These are phyloP conservation scores for Ichneumoninae sp. DNA, from an alignment of 2,888 invertebrate species.

Conservation along the genomic window DNA sequence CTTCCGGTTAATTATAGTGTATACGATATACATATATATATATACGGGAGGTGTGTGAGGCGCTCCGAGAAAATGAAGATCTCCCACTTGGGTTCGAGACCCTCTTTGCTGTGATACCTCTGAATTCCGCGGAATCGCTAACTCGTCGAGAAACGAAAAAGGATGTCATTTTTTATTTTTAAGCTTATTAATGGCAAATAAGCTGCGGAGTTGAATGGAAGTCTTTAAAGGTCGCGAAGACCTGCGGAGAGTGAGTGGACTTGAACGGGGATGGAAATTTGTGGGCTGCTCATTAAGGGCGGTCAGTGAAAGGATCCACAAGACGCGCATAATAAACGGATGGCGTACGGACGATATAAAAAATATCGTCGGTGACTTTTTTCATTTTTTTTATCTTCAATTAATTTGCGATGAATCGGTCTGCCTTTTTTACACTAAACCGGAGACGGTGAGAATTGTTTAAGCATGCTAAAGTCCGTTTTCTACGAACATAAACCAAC, in stretches of 20 bases:
- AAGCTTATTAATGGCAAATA: slow-evolving; percentile 37
- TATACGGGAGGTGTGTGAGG: neutral
- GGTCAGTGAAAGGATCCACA: neutral
- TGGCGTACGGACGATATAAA: neutral
- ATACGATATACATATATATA: neutral
- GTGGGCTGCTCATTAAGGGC: neutral
- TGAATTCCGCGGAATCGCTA: slow-evolving; percentile 29
- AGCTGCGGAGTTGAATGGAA: neutral
- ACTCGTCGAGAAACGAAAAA: neutral
- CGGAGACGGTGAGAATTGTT: neutral
- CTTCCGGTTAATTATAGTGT: slow-evolving; percentile 26
- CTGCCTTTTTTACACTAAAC: neutral
- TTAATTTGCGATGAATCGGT: neutral
- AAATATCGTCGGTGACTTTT: neutral
- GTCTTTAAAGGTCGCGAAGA: slow-evolving; percentile 15
- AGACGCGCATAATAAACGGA: slow-evolving; percentile 1
- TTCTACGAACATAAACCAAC: too few species aligned
- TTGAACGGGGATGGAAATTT: slow-evolving; percentile 24
- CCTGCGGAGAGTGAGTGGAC: slow-evolving; percentile 20
- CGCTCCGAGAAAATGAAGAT: slow-evolving; percentile 32
- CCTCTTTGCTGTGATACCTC: slow-evolving; percentile 18
- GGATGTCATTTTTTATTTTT: neutral
- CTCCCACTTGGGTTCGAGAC: neutral
- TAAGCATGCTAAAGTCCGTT: neutral
- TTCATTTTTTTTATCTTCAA: neutral